phyloP scores from a whole-genome alignment of 2,888 invertebrate genomes.

The Leptarthrus brevirostris region DNA sequence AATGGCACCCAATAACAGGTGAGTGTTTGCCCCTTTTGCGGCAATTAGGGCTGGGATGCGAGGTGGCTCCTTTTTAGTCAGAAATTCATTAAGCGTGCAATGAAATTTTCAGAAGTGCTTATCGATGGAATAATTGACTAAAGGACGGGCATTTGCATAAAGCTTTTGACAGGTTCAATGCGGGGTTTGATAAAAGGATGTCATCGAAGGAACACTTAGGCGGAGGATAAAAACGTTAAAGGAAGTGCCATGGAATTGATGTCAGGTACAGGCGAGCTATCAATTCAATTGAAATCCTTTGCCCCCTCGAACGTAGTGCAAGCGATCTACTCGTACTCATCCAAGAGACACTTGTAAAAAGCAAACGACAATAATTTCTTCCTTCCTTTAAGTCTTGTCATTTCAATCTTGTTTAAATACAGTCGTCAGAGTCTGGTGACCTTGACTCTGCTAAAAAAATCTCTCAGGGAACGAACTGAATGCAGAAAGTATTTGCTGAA shows the following conservation, averaged over 20 bases:
- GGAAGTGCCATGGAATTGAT: background rate
- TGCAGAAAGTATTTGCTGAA: background rate
- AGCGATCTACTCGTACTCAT: no score
- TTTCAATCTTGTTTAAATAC: background rate
- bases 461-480: background rate
- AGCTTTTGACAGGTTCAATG: background rate
- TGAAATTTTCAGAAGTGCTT: background rate
- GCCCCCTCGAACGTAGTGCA: no score
- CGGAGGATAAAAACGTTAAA: background rate
- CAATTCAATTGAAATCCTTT: no score
- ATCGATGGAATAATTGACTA: background rate
- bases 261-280: background rate
- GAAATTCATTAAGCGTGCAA: background rate
- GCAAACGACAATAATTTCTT: background rate
- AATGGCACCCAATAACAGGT: slow-evolving; percentile 28
- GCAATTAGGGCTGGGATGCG: slow-evolving; percentile 1
- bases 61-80: background rate
- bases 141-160: background rate
- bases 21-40: slow-evolving; percentile 23
- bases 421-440: background rate
- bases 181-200: background rate
- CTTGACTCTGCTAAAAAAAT: background rate
- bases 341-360: no score
- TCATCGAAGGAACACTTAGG: background rate
- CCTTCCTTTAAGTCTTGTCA: background rate